Percentiles rank a stretch among this genome's conserved stretches.
These are phyloP conservation scores for Scytalopus superciliaris DNA, from an alignment of 2,113 vertebrate genomes.

Conservation along the genomic window DNA sequence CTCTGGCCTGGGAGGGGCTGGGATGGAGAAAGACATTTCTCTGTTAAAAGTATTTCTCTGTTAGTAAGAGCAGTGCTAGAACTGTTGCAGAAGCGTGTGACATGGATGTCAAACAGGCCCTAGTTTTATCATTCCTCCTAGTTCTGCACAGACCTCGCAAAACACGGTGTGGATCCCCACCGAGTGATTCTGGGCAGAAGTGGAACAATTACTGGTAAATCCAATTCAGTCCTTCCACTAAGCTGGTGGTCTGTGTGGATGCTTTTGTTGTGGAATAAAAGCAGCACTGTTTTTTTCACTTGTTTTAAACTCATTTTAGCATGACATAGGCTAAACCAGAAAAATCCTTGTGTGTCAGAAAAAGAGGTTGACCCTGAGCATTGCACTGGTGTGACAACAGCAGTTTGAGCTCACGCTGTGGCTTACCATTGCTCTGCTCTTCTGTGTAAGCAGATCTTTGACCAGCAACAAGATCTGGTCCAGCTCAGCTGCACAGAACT, in stretches of 20 bases:
- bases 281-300: neutral
- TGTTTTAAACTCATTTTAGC: neutral
- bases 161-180: neutral
- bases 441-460: neutral
- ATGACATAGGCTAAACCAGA: neutral
- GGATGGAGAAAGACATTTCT: neutral
- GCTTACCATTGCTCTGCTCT: neutral
- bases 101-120: neutral
- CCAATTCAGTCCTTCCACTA: neutral
- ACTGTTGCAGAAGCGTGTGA: neutral
- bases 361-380: neutral
- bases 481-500: neutral
- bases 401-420: neutral
- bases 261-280: neutral
- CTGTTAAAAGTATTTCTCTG: neutral
- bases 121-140: neutral
- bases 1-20: neutral
- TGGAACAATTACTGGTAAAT: neutral
- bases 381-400: neutral
- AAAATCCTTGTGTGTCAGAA: neutral
- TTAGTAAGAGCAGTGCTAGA: neutral
- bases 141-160: neutral
- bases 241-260: neutral
- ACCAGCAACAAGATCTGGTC: neutral
- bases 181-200: neutral